Conservation (phyloP, 2,113 vertebrate genomes). For the Neodon shergylaensis region DNA sequence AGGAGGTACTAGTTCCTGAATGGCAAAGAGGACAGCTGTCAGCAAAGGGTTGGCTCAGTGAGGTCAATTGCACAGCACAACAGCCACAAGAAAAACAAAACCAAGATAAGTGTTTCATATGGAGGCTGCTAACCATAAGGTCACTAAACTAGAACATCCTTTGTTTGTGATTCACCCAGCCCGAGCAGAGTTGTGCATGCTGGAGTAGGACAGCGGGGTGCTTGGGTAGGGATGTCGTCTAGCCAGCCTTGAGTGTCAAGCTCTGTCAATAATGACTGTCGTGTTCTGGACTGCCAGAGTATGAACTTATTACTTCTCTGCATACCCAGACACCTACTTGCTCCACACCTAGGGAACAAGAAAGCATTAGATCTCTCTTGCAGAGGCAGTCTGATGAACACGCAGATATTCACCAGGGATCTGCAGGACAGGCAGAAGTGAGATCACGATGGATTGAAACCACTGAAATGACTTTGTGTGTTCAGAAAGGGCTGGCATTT, state of each 20-base stretch:
- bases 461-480: constrained; percentile 37
- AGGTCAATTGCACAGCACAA: constrained; percentile 54
- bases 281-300: neutral
- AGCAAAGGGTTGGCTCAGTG: neutral
- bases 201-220: neutral
- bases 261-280: neutral
- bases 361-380: neutral
- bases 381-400: neutral
- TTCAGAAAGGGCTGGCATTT: neutral
- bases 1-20: constrained; percentile 41
- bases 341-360: neutral
- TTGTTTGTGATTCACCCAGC: neutral
- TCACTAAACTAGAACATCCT: constrained; percentile 40
- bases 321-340: neutral
- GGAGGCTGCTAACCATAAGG: constrained; percentile 17
- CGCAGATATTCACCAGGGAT: neutral
- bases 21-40: constrained; percentile 57
- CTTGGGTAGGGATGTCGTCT: neutral
- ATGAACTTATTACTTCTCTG: neutral
- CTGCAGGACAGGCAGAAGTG: neutral
- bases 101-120: constrained; percentile 50
- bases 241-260: neutral
- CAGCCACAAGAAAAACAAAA: constrained; percentile 64
- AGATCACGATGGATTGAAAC: neutral
- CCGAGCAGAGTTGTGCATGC: neutral